Percentiles rank a stretch among this genome's conserved stretches.
Conservation (phyloP, 2,113 vertebrate species). For the Phasianus colchicus region DNA sequence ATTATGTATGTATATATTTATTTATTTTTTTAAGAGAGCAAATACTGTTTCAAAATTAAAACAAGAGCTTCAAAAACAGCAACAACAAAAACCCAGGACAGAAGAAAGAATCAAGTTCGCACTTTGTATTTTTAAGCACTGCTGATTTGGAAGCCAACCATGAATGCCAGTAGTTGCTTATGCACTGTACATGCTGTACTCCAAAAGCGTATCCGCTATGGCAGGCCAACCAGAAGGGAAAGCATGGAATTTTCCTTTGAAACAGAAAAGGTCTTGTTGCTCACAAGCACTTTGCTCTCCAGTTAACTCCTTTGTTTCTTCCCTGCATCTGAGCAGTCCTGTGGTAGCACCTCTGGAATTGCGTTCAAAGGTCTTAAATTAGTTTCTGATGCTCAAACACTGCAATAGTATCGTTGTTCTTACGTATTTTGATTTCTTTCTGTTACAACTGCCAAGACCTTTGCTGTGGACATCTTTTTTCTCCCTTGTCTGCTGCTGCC, state of each 20-base stretch:
- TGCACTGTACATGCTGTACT: conserved; percentile 44
- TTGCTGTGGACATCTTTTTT: neutral
- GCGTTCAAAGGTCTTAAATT: neutral
- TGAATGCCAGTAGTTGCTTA: conserved; percentile 33
- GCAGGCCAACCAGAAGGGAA: conserved; percentile 44
- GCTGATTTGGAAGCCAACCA: conserved; percentile 56
- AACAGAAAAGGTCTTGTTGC: conserved; percentile 21
- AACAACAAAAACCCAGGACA: conserved; percentile 13
- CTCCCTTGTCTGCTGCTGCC: neutral
- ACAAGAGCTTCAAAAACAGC: neutral
- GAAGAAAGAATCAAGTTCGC: neutral
- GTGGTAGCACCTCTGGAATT: neutral
- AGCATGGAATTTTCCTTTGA: conserved; percentile 40
- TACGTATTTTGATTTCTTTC: neutral
- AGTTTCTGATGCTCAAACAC: neutral
- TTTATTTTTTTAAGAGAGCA: neutral
- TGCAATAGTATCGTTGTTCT: neutral
- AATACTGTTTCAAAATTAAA: neutral
- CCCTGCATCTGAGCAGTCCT: neutral
- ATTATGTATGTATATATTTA: neutral
- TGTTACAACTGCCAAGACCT: neutral
- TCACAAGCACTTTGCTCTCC: conserved; percentile 6
- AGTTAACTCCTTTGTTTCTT: conserved; percentile 19
- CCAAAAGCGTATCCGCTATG: neutral
- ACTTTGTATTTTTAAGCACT: conserved; percentile 49